Evolutionary conservation across 2,113 vertebrate species (phyloP).

Genomic region (Rhombomys opimus): DNA sequence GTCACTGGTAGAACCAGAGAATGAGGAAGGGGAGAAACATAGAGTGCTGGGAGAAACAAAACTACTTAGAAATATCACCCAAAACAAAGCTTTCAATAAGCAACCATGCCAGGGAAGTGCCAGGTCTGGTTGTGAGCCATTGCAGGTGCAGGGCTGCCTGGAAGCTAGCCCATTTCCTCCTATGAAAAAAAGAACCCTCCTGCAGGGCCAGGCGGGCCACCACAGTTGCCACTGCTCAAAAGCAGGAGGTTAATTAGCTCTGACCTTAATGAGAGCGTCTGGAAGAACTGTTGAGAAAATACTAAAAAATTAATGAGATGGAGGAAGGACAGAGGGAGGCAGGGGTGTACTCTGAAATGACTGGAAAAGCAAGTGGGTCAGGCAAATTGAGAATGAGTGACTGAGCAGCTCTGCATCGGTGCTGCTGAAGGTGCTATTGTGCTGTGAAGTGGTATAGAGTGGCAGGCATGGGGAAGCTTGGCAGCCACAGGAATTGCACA

Average conservation of each 20-base stretch:
- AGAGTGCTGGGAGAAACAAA: neutral
- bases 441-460: neutral
- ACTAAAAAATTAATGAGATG: constrained; percentile 79
- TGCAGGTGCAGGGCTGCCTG: constrained; percentile 61
- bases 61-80: neutral
- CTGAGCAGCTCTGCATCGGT: neutral
- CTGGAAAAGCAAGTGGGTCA: neutral
- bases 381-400: constrained; percentile 51
- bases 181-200: constrained; percentile 21
- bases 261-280: constrained; percentile 84
- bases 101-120: constrained; percentile 29
- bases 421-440: neutral
- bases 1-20: constrained; percentile 54
- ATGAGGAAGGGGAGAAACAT: neutral
- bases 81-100: neutral
- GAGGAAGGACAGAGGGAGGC: constrained; percentile 7
- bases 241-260: constrained; percentile 84
- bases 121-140: constrained; percentile 38
- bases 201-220: constrained; percentile 67
- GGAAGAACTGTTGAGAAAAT: constrained; percentile 80
- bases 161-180: constrained; percentile 57
- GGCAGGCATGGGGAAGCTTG: neutral
- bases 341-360: neutral
- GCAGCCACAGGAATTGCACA: neutral
- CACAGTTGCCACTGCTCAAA: constrained; percentile 76